phyloP scores from a whole-genome alignment of 1,140 invertebrate genomes.

The Pogonomyrmex californicus region DNA sequence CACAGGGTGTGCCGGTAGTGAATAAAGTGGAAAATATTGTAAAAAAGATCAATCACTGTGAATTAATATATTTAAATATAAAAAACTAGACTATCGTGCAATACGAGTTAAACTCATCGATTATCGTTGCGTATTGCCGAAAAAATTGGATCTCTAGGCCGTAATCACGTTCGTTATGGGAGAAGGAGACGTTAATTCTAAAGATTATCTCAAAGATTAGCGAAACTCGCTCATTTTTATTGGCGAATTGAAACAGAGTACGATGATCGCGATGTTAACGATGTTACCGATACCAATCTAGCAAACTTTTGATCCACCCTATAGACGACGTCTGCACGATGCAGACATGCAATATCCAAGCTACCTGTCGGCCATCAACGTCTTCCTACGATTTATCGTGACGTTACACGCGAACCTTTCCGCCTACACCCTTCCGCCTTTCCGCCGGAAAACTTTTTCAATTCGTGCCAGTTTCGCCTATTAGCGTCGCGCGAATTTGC shows the following conservation, averaged over 20 bases:
- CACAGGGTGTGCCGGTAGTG: slow-evolving; percentile 8
- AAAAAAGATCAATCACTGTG: slow-evolving; percentile 15
- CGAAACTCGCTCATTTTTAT: neutral
- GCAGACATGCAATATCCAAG: slow-evolving; percentile 67
- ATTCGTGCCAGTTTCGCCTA: slow-evolving; percentile 73
- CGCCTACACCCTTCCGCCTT: slow-evolving; percentile 58
- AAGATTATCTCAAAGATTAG: neutral
- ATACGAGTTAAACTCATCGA: no score
- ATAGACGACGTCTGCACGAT: slow-evolving; percentile 9
- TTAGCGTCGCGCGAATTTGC: slow-evolving; percentile 71
- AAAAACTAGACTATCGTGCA: neutral
- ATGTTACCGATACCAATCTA: slow-evolving; percentile 3
- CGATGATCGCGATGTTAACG: neutral
- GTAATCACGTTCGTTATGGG: neutral
- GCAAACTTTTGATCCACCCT: slow-evolving; percentile 51
- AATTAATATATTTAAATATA: slow-evolving; percentile 5
- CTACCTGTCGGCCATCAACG: slow-evolving; percentile 71
- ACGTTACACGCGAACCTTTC: slow-evolving; percentile 69
- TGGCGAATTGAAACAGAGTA: neutral
- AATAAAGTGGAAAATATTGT: neutral
- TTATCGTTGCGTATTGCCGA: neutral
- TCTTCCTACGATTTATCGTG: slow-evolving; percentile 75
- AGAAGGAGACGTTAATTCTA: slow-evolving; percentile 10
- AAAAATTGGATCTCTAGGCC: neutral
- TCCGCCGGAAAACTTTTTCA: slow-evolving; percentile 71